These are phyloP conservation scores for Drosophila sordidula DNA, from an alignment of 2,888 invertebrate species.

Conservation along the genomic window DNA sequence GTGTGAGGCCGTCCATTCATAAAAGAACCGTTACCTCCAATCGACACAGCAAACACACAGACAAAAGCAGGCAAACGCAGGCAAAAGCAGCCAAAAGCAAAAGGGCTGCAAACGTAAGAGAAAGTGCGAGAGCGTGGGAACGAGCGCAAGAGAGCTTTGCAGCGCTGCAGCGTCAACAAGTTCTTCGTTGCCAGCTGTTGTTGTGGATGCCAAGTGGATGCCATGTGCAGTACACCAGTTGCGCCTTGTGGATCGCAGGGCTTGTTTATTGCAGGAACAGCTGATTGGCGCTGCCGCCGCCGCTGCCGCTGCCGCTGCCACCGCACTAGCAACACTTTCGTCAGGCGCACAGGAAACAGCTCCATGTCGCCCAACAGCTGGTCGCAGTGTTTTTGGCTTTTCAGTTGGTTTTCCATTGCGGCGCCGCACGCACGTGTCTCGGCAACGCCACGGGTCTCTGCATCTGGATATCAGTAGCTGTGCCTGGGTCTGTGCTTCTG, in stretches of 20 bases:
- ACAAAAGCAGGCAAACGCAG: slow-evolving; percentile 26
- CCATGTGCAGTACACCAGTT: slow-evolving; percentile 55
- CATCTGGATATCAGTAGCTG: slow-evolving; percentile 26
- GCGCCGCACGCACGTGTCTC: slow-evolving; percentile 75
- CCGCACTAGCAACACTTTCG: slow-evolving; percentile 33
- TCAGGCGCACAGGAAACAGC: slow-evolving; percentile 33
- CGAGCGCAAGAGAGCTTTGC: slow-evolving; percentile 29
- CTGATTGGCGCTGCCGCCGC: slow-evolving; percentile 50
- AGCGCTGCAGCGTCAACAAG: slow-evolving; percentile 67
- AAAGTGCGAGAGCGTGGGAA: slow-evolving; percentile 20
- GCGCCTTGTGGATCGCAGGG: slow-evolving; percentile 59
- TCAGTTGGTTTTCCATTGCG: slow-evolving; percentile 76
- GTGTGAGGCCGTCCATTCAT: slow-evolving; percentile 64
- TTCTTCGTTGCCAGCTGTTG: slow-evolving; percentile 58
- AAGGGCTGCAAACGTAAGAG: slow-evolving; percentile 39
- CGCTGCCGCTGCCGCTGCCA: slow-evolving; percentile 23
- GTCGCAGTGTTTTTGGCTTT: slow-evolving; percentile 36
- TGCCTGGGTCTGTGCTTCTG: slow-evolving; percentile 3
- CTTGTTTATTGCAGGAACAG: slow-evolving; percentile 52
- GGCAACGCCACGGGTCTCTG: slow-evolving; percentile 38
- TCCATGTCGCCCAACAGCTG: slow-evolving; percentile 44
- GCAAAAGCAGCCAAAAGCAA: slow-evolving; percentile 33
- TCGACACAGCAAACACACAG: slow-evolving; percentile 55
- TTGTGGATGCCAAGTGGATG: slow-evolving; percentile 62
- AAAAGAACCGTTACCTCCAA: slow-evolving; percentile 42